phyloP scores from a whole-genome alignment of 2,888 invertebrate species.

The Allacma fusca region DNA sequence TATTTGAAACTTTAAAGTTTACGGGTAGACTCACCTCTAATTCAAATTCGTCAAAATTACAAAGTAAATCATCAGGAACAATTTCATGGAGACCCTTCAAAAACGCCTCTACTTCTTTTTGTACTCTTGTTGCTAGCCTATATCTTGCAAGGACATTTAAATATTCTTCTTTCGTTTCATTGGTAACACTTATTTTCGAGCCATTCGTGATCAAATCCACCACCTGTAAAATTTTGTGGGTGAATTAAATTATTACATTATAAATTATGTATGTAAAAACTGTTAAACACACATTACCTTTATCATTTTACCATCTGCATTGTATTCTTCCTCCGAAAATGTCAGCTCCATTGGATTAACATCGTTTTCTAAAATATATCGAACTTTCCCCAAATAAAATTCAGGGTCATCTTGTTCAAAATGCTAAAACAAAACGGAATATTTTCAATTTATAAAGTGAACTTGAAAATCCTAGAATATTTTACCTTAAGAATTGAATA shows the following conservation, averaged over 20 bases:
- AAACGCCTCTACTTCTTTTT: conserved; percentile 85
- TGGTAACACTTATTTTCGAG: conserved; percentile 75
- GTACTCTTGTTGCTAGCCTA: conserved; percentile 80
- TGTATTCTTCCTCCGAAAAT: conserved; percentile 90
- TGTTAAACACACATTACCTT: conserved; percentile 67
- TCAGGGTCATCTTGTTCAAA: conserved; percentile 97
- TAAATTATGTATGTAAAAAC: too few species aligned
- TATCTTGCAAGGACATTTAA: conserved; percentile 89
- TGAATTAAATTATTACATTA: too few species aligned
- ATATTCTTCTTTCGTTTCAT: conserved; percentile 80
- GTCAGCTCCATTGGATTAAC: conserved; percentile 80
- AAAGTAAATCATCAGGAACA: conserved; percentile 88
- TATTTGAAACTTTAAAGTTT: too few species aligned
- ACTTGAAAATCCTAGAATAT: too few species aligned
- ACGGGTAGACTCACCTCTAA: conserved; percentile 84
- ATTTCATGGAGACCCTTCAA: conserved; percentile 88
- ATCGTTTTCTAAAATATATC: conserved; percentile 89
- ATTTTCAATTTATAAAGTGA: too few species aligned
- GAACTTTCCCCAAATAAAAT: conserved; percentile 87
- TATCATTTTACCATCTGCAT: conserved; percentile 75
- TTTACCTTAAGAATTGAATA: too few species aligned
- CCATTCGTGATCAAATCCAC: conserved; percentile 86
- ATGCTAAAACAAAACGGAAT: conserved; percentile 76
- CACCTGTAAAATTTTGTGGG: conserved; percentile 63
- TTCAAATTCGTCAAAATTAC: conserved; percentile 95